Percentiles rank a stretch among this genome's conserved stretches.
phyloP scores from a whole-genome alignment of 2,797 vertebrate species.

The Falco berigora region DNA sequence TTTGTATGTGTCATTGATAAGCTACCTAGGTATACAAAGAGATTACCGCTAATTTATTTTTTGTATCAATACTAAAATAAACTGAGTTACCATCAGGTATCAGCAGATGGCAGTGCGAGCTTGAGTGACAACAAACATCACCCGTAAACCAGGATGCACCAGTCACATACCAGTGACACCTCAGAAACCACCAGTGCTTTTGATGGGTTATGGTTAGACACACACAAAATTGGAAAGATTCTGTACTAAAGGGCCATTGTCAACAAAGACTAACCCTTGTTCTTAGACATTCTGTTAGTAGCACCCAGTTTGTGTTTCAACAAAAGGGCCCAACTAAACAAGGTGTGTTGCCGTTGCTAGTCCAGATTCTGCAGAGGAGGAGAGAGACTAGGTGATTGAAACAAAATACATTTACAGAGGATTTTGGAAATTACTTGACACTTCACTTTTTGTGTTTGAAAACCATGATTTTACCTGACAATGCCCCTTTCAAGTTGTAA shows the following conservation, averaged over 20 bases:
- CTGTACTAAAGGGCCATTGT: neutral
- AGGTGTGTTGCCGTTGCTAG: neutral
- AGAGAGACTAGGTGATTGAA: neutral
- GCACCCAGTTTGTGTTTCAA: neutral
- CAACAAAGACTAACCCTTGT: neutral
- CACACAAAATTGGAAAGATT: neutral
- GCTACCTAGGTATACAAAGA: neutral
- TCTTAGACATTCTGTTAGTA: neutral
- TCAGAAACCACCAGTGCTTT: neutral
- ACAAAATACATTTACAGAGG: neutral
- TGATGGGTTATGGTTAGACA: neutral
- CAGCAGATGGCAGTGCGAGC: slow-evolving; percentile 71
- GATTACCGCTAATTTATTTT: neutral
- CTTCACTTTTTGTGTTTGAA: neutral
- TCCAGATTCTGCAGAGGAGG: neutral
- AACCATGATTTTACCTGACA: neutral
- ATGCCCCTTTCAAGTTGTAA: neutral
- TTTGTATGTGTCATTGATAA: neutral
- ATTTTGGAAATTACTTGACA: neutral
- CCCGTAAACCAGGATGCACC: neutral
- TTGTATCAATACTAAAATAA: neutral
- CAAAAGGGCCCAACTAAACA: neutral
- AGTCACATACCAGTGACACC: neutral
- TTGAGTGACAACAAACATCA: neutral
- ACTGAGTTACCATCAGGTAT: slow-evolving; percentile 2